Evolutionary conservation across 2,888 invertebrate genomes (phyloP), one percentile per base, ranked within the genome.

Genomic region (Panopea generosa): DNA sequence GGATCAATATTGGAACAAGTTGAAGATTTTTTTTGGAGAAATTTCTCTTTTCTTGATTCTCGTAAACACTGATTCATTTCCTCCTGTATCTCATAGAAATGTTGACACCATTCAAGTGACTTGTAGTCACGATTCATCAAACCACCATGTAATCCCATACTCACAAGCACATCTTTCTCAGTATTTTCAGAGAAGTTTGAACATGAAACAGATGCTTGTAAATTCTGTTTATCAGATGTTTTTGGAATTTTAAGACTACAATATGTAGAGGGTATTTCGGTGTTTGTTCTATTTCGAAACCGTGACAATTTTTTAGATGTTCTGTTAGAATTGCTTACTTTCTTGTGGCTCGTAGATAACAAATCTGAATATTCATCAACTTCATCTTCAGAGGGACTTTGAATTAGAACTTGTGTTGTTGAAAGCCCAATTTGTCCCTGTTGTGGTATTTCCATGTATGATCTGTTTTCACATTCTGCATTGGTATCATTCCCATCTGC

Each of bases 81-180:
- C 52, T 83, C 83, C 71, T 89, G 88, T 47, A 89, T 89, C 74
- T 89, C 85, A 52, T 84, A 85, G 60, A 87, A 88, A 53, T 88
- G 77, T 27, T 86, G 84, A 61, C 86, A 87, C 89, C 89, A 89
- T 74, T 87, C 87, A 26, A 81, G 29, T 4, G 84, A 85, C 62
- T 86, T 86, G 62, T 83, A 85, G 57, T 88, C 86, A 6, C 76
- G 56, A 33, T 81, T 77, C 18, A 49, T 56, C 14, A 74, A 45
- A 40, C 74, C 77, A 6, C 66, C 60, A 22, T 65, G 59, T 22
- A 72, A 26, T 57, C 69, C 52, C 2, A 57, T 47, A 29, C 57
- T 29, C 1, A 43, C 63, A 52, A 70, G 57, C 7, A 59, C 26
- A n/a, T 60, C 55, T 26, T 47, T 26, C n/a, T 62, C 53, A 50